These are phyloP conservation scores for Calameuta idolon DNA, from an alignment of 2,888 invertebrate genomes.

Conservation along the genomic window DNA sequence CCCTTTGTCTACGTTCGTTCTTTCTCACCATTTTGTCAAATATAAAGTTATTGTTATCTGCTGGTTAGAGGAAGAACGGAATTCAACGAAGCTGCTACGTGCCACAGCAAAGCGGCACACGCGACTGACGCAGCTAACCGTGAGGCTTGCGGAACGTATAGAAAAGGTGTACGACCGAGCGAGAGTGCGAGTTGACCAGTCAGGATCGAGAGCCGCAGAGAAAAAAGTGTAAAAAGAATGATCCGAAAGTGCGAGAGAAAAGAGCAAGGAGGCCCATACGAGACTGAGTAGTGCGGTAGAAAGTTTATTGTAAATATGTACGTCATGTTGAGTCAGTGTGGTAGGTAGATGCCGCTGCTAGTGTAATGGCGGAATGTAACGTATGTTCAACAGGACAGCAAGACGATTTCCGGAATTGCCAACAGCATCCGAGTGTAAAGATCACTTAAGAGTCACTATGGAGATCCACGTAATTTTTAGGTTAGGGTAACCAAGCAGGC, in stretches of 20 bases:
- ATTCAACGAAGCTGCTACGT: conserved; percentile 17
- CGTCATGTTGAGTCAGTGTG: background rate
- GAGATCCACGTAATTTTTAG: background rate
- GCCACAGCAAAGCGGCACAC: conserved; percentile 28
- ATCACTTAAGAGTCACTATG: background rate
- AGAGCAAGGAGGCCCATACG: background rate
- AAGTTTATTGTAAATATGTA: background rate
- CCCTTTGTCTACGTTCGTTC: conserved; percentile 55
- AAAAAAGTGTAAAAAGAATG: conserved; percentile 8
- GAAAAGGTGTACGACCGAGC: conserved; percentile 13
- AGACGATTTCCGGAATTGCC: background rate
- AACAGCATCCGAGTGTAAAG: background rate
- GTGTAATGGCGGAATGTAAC: background rate
- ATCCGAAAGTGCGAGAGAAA: background rate
- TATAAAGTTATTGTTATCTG: background rate
- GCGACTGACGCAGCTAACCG: conserved; percentile 23
- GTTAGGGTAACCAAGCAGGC: background rate
- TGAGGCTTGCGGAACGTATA: conserved; percentile 5
- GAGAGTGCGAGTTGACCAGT: conserved; percentile 2
- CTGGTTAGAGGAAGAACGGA: background rate
- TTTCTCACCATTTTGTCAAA: conserved; percentile 65
- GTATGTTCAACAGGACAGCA: background rate
- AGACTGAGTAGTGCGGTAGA: background rate
- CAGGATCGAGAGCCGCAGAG: background rate
- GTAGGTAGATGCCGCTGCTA: background rate